Evolutionary conservation across 2,113 vertebrate genomes (phyloP).

Genomic region (Phylloscopus trochiloides): DNA sequence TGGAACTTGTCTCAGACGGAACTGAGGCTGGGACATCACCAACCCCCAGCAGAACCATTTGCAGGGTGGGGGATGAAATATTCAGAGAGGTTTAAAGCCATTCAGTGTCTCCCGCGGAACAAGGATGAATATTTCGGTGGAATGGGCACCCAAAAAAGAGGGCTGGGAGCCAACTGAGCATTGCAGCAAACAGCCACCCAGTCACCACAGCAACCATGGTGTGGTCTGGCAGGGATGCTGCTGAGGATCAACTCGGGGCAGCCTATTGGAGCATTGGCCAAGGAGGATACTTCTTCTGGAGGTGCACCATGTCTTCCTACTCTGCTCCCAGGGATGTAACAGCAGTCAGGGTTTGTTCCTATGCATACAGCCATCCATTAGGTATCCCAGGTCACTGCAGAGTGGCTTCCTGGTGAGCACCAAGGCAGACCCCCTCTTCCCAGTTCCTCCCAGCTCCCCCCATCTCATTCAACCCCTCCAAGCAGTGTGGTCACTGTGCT

Average conservation of each 20-base stretch:
- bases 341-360: not conserved
- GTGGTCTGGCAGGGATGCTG: not conserved
- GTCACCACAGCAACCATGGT: rapidly evolving
- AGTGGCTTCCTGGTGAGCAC: not conserved
- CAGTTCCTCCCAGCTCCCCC: not conserved
- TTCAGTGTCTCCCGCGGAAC: slow-evolving; percentile 11
- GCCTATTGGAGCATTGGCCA: rapidly evolving
- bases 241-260: rapidly evolving
- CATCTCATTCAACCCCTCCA: rapidly evolving
- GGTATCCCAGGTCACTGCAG: not conserved
- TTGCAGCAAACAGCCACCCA: not conserved
- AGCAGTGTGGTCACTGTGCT: not conserved
- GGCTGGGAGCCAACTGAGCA: not conserved
- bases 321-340: not conserved
- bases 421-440: not conserved
- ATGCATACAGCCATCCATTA: not conserved
- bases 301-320: not conserved
- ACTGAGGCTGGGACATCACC: rapidly evolving
- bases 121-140: slow-evolving; percentile 47
- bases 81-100: slow-evolving; percentile 64
- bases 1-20: not conserved
- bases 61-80: slow-evolving; percentile 19
- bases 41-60: not conserved
- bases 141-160: not conserved
- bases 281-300: not conserved